Base-by-base conservation (phyloP, 2,888 invertebrate genomes). In the Cryptophagus acutangulus region DNA sequence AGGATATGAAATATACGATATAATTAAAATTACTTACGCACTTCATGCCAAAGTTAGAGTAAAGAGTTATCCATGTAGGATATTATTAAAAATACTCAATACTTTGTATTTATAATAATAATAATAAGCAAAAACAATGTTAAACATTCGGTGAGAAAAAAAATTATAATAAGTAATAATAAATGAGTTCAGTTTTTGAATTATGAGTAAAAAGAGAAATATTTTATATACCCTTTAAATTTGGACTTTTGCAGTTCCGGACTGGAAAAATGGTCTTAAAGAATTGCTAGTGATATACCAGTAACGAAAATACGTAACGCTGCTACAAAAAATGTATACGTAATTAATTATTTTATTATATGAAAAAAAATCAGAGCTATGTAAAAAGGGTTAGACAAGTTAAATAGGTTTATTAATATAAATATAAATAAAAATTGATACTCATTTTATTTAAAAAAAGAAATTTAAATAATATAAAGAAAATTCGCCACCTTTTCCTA, bases 1-100 rank as follows among this genome's bases (percentile, higher is more conserved):
- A 68, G 70, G 70, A 70, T 70, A 70, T 69, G 66, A 65, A 66
- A 68, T 69, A 69, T 69, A 69, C 69, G 69, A 70, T 67, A 66
- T 61, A 59, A 61, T 59, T 62, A 63, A 65, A 64, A 60, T 61
- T 65, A 66, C n/a, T n/a, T n/a, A 58, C 66, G 67, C 67, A 65
- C 67, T 67, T 68, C 65, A 69, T 69, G 70, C 70, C 70, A 70
- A 70, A 70, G 70, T 65, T 70, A 70, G 69, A 63, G 60, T 64
- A 63, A 65, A 59, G n/a, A 61, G 58, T 68, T 66, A 66, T 68
- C 69, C 66, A 66, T 67, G 65, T 67, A 67, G 67, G 66, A 59
- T 55, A 36, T 17, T 38, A 2, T 24, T 43, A 30, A 29, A 17
- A 12, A 31, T 31, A 31, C 31, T 31, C 31, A 15, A 10, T 31